Base-by-base conservation (phyloP, 2,797 vertebrate species). In the Cyprinodon diabolis region DNA sequence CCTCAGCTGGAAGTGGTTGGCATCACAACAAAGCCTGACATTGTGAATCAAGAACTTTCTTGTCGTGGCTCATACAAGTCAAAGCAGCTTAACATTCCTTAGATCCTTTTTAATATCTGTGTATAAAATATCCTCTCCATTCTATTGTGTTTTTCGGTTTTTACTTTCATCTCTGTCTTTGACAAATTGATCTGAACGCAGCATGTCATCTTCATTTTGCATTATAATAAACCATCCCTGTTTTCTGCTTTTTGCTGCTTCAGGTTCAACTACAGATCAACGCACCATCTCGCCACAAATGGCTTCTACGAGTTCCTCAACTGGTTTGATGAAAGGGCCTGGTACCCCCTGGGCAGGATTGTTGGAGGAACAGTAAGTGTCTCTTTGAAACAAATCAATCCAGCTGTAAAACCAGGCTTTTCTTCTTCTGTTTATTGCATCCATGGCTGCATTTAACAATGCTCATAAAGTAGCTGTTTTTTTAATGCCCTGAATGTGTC, bases 221-320 rank as follows among this genome's bases (percentile, higher is more conserved):
- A 12, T 21, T n/a, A 7, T 35, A 52, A 37, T 68, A 37, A 68
- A 13, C 49, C 30, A n/a, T 40, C 37, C 49, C 45, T n/a, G 4
- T 69, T 11, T 52, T 78, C 7, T 82, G 0, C 54, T 74, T 75
- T 68, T 66, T 80, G 13, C 74, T 75, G 13, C 62, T 89, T 60
- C 86, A 98, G 97, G 97, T 99, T 99, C 94, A 99, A 99, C 94
- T 99, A 98, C 90, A 97, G 97, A 95, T 98, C 98, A 84, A 99
- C 97, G 57, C 97, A 99, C 91, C 97, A 99, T 93, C 97, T 99
- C 92, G 96, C 97, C 82, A 96, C 96, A 75, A 97, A 98, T 85
- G 97, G 98, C 83, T 99, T 99, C 96, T 99, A 97, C 68, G 98
- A 99, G 93, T 99, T 99, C 94, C 96, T 99, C 90, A 99, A 99